Evolutionary conservation across 2,888 invertebrate species (phyloP), one percentile per base, ranked within the genome.

Genomic region (Eueremaeus valkanovi): DNA sequence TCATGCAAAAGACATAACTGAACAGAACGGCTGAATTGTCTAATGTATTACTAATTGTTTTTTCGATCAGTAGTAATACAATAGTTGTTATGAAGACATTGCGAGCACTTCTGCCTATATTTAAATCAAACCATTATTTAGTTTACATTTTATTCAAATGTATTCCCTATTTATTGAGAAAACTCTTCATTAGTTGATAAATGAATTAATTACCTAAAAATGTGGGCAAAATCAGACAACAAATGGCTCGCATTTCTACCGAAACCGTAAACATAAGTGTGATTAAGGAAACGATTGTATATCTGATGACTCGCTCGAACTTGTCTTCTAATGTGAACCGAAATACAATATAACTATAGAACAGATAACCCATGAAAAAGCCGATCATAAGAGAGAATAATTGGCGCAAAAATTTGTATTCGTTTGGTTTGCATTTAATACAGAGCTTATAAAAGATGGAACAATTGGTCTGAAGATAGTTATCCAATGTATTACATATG

Each of bases 201-300:
- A n/a, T n/a, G 3, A 24, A 18, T 55, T 55, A 49, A 49, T 49
- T 55, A 55, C 63, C 63, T 29, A 40, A 70, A 70, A 70, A 70
- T 27, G 70, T 42, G 33, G 70, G 70, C 45, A 70, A 70, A 42
- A 70, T 16, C 3, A 70, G 29, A 8, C 40, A 70, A 70, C 70
- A 70, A 70, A 70, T 70, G 29, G 70, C 70, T 27, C 70, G 40
- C 70, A 70, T 70, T 29, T 70, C 70, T 16, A 45, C 16, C 1
- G 70, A 70, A 27, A 70, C 45, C 21, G 70, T 45, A 45, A 45
- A 70, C 40, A 42, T 70, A 1, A 70, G 3, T 0, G 70, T 27
- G 3, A 70, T 40, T 24, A 70, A 36, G 3, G 70, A 70, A 1
- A 70, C 45, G 18, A 70, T 27, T 3, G 18, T 16, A 29, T 70